Evolutionary conservation across 2,888 invertebrate genomes (phyloP).

Genomic region (Noctuana brunneofusca): DNA sequence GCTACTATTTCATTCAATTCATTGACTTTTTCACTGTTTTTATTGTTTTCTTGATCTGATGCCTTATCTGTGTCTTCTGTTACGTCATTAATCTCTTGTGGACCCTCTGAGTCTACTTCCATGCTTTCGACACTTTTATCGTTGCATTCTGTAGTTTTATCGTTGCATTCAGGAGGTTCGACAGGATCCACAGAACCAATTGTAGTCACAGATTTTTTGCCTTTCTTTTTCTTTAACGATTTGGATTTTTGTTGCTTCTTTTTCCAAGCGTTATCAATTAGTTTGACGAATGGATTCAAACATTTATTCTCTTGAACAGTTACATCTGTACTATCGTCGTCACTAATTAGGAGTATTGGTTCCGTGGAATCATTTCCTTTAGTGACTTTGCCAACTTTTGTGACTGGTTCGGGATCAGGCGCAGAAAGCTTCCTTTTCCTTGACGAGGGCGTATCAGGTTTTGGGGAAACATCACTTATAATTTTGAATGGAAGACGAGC

Average conservation of each 20-base stretch:
- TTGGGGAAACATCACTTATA: slow-evolving; percentile 70
- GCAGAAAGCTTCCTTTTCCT: slow-evolving; percentile 76
- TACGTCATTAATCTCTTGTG: slow-evolving; percentile 36
- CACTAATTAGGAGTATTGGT: slow-evolving; percentile 65
- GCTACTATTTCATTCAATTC: slow-evolving; percentile 37
- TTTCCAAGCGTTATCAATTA: slow-evolving; percentile 70
- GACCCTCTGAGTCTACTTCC: slow-evolving; percentile 39
- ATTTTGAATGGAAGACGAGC: slow-evolving; percentile 84
- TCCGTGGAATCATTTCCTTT: slow-evolving; percentile 64
- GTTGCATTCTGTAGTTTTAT: no score
- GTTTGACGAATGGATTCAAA: slow-evolving; percentile 69
- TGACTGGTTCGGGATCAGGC: slow-evolving; percentile 56
- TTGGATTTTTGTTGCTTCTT: slow-evolving; percentile 63
- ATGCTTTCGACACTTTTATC: slow-evolving; percentile 38
- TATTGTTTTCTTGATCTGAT: slow-evolving; percentile 18
- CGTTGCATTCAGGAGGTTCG: slow-evolving; percentile 37
- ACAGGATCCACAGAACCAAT: slow-evolving; percentile 37
- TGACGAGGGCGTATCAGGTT: slow-evolving; percentile 53
- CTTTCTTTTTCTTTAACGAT: slow-evolving; percentile 54
- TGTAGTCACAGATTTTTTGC: slow-evolving; percentile 38
- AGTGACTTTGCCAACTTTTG: slow-evolving; percentile 68
- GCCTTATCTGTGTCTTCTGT: slow-evolving; percentile 12
- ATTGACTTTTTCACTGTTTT: slow-evolving; percentile 20
- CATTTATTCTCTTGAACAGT: slow-evolving; percentile 48
- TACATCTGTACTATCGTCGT: slow-evolving; percentile 64